Evolutionary conservation across 2,888 invertebrate species (phyloP).

Genomic region (Cerastis rubricosa): DNA sequence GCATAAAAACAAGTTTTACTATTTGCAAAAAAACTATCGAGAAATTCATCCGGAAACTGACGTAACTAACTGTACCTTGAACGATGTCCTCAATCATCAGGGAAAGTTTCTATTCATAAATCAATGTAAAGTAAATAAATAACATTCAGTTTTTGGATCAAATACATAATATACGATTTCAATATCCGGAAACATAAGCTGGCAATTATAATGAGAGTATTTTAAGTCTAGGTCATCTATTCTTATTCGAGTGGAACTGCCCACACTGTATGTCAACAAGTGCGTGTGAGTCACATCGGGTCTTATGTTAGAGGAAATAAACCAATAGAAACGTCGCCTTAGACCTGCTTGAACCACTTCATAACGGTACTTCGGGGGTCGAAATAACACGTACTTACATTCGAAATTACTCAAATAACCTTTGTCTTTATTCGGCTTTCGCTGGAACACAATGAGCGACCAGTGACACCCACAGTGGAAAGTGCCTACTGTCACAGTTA

Average conservation of each 20-base stretch:
- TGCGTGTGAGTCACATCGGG: conserved; percentile 38
- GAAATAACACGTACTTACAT: conserved; percentile 52
- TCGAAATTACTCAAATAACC: conserved; percentile 57
- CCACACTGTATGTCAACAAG: conserved; percentile 35
- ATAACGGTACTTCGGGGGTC: conserved; percentile 25
- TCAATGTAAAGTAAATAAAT: conserved; percentile 45
- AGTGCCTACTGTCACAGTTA: conserved; percentile 77
- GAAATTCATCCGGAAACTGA: conserved; percentile 74
- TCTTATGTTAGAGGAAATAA: conserved; percentile 39
- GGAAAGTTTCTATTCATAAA: conserved; percentile 75
- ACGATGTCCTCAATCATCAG: conserved; percentile 76
- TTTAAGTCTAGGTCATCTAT: conserved; percentile 53
- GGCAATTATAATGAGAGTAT: conserved; percentile 44
- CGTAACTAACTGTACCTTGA: conserved; percentile 79
- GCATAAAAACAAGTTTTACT: conserved; percentile 75
- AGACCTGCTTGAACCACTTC: conserved; percentile 2
- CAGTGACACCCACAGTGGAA: conserved; percentile 84
- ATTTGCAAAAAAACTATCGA: conserved; percentile 75
- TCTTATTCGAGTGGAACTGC: conserved; percentile 26
- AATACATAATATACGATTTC: conserved; percentile 30
- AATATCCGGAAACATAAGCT: conserved; percentile 40
- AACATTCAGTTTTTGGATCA: conserved; percentile 33
- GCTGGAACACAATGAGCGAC: conserved; percentile 82
- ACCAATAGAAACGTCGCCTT: conserved; percentile 21
- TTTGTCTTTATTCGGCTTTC: conserved; percentile 86